A percentile compares a stretch with the other conserved stretches of the same genome.
phyloP scores from a whole-genome alignment of 2,888 invertebrate species.

The Zygogramma bicolorata region DNA sequence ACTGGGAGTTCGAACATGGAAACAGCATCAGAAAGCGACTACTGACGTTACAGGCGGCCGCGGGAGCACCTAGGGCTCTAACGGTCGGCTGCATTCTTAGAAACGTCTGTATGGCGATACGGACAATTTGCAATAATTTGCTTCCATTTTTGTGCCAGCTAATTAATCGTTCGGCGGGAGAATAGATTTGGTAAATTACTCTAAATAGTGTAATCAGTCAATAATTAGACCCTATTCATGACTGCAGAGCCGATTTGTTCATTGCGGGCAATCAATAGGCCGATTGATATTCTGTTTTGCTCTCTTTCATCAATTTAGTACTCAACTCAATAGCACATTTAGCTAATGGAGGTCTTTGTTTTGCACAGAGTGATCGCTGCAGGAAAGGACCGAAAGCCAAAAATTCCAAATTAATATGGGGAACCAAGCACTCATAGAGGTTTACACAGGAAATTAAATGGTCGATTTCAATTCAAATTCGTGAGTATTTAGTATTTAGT shows the following conservation, averaged over 20 bases:
- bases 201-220: background rate
- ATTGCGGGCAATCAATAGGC: background rate
- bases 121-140: constrained; percentile 2
- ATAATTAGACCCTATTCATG: background rate
- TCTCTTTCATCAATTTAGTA: no score
- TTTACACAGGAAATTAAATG: no score
- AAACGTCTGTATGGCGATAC: constrained; percentile 24
- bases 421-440: no score
- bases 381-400: no score
- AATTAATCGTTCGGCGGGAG: constrained; percentile 9
- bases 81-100: constrained; percentile 46
- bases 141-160: background rate
- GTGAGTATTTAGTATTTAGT: no score
- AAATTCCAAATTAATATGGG: no score
- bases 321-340: no score
- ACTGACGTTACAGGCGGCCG: background rate
- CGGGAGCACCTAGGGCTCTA: constrained; percentile 46
- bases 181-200: constrained; percentile 6
- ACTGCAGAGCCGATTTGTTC: background rate
- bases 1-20: constrained; percentile 54
- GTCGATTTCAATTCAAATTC: no score
- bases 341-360: no score
- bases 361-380: no score
- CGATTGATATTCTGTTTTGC: no score
- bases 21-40: constrained; percentile 39